Evolutionary conservation across 2,888 invertebrate genomes (phyloP), one percentile per base, ranked within the genome.

Genomic region (Harpagoxenus sublaevis): DNA sequence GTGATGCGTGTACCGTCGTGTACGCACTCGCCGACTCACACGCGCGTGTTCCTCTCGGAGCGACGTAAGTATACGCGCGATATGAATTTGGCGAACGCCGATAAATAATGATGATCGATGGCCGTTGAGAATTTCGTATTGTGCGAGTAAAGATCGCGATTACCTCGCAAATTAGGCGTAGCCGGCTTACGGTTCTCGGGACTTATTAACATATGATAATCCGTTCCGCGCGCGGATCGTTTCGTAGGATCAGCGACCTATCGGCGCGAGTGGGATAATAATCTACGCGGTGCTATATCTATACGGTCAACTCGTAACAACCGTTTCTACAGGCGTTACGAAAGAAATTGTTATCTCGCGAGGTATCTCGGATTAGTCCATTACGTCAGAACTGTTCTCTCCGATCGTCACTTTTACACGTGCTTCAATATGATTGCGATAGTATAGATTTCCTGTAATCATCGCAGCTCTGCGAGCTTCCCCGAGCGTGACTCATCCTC

Each of bases 21-120:
- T 81, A 65, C 71, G 53, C 55, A 39, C 48, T 70, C 65, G 39
- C 51, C 48, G 53, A 68, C 57, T 71, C 57, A 63, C 70, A 70
- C 31, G 45, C 5, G 62, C 10, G 55, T 6, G 10, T 39, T 31
- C 51, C 48, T 42, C 48, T 35, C 53, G n/a, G 28, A 53, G 15
- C 31, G 53, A 15, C 35, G 65, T 65, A 51, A 66, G 78, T 73
- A 65, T 83, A 73, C 63, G 83, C 68, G 73, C 60, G 63, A 62
- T 74, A 84, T 63, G 83, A 89, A 89, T 91, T 91, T 88, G 87
- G 88, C 89, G 87, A 89, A 89, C 81, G 84, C 63, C 85, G 88
- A 78, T 87, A 89, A 91, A 91, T 88, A 90, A 91, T 88, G 91
- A 91, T 90, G 91, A 90, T 91, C 90, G 88, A 91, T 91, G 85